These are phyloP conservation scores for Cheilosia impressa DNA, from an alignment of 2,888 invertebrate species.

Conservation along the genomic window DNA sequence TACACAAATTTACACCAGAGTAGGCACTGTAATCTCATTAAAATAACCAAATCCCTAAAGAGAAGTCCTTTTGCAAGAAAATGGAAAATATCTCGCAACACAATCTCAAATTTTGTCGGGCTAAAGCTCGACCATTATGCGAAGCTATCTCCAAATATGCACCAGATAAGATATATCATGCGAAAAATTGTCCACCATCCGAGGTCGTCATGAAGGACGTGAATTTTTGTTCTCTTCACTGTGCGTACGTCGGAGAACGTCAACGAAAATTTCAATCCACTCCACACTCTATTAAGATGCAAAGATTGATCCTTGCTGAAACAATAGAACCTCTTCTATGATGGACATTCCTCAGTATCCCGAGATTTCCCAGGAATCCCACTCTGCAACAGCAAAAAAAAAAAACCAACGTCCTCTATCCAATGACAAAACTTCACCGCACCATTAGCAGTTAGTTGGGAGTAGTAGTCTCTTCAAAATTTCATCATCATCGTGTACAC, in stretches of 20 bases:
- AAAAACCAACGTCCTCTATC: background rate
- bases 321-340: slow-evolving; percentile 26
- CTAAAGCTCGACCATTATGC: too few species aligned
- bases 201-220: slow-evolving; percentile 1
- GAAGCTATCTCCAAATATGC: too few species aligned
- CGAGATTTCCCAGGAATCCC: slow-evolving; percentile 36
- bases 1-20: too few species aligned
- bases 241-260: slow-evolving; percentile 8
- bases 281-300: slow-evolving; percentile 29
- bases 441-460: slow-evolving; percentile 65
- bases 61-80: too few species aligned
- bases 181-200: background rate
- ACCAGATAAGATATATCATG: too few species aligned
- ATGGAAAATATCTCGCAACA: too few species aligned
- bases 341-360: slow-evolving; percentile 51
- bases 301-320: slow-evolving; percentile 34
- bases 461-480: slow-evolving; percentile 43
- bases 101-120: too few species aligned
- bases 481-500: slow-evolving; percentile 13
- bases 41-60: too few species aligned
- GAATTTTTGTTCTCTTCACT: background rate
- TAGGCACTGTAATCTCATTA: too few species aligned
- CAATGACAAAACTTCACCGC: slow-evolving; percentile 62
- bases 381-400: background rate
- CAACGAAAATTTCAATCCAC: background rate